Evolutionary conservation across 2,797 vertebrate genomes (phyloP), one percentile per base, ranked within the genome.

Genomic region (Falco rusticolus): DNA sequence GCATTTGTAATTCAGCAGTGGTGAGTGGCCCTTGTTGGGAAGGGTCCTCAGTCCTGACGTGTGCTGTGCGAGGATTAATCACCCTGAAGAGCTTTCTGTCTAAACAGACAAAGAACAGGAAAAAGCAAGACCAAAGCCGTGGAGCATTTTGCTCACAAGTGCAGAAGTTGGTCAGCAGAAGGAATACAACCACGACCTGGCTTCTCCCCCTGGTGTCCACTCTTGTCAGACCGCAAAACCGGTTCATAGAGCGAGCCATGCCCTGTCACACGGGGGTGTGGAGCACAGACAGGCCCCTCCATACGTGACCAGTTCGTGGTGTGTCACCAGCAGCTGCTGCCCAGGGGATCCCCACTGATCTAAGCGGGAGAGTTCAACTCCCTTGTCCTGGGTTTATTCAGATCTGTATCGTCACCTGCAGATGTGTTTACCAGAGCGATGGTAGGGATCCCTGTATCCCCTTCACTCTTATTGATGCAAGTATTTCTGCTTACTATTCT

Each of bases 111-210:
- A 63, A 61, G 64, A 79, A 57, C 0, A 0, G 47, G 28, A 31
- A 63, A 43, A 84, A 88, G 53, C 5, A 12, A 21, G 47, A 28
- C 26, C n/a, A 17, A 81, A 74, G 5, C 33, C 3, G 5, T 8
- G 13, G 64, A 76, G n/a, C 50, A 8, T 70, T 87, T 84, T 18
- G 22, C 29, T 76, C 9, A 9, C 24, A 34, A 60, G 37, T 0
- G 2, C 56, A 16, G n/a, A 72, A 41, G 19, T n/a, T 79, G 56
- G 47, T 54, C 26, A 83, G 71, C 47, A 74, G 71, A 34, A 93
- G 51, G 26, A 85, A 66, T 16, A 39, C 6, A 50, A 4, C 20
- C 7, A 13, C 0, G 0, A 16, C 28, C 7, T 75, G 17, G 16
- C 28, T 75, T 28, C 29, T 78, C 2, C 0, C 47, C 18, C 19